These are phyloP conservation scores for Sterna hirundo DNA, from an alignment of 2,113 vertebrate genomes.

Conservation along the genomic window DNA sequence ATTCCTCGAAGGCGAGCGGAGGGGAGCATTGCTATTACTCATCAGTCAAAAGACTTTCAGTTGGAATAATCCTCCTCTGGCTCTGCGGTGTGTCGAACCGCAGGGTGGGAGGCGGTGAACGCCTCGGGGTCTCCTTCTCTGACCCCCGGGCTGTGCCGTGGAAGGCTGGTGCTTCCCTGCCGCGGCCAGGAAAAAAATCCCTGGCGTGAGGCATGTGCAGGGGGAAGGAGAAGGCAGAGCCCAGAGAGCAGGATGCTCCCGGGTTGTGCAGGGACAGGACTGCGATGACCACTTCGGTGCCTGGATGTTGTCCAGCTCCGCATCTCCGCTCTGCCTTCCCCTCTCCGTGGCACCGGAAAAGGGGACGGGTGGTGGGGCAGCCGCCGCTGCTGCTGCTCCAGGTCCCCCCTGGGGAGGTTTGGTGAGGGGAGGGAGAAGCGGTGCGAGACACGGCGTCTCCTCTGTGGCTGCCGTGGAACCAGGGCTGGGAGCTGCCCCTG, in stretches of 20 bases:
- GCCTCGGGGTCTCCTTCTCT: background rate
- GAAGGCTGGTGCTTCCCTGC: background rate
- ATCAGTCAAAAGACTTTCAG: constrained; percentile 46
- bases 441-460: fast-evolving
- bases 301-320: background rate
- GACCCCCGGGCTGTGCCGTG: fast-evolving
- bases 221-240: background rate
- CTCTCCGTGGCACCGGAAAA: background rate
- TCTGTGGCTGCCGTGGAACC: background rate
- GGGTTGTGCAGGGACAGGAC: fast-evolving
- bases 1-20: background rate
- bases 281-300: fast-evolving
- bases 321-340: background rate
- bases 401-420: background rate
- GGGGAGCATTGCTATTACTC: background rate
- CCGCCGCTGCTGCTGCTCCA: background rate
- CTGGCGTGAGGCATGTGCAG: fast-evolving
- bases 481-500: background rate
- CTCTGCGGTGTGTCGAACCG: fast-evolving
- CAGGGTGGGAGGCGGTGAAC: background rate
- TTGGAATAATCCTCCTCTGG: background rate
- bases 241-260: background rate
- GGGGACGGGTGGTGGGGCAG: background rate
- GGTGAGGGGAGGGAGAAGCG: background rate
- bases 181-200: background rate